Base-by-base conservation (phyloP, 2,113 vertebrate genomes). In the Passer montanus region DNA sequence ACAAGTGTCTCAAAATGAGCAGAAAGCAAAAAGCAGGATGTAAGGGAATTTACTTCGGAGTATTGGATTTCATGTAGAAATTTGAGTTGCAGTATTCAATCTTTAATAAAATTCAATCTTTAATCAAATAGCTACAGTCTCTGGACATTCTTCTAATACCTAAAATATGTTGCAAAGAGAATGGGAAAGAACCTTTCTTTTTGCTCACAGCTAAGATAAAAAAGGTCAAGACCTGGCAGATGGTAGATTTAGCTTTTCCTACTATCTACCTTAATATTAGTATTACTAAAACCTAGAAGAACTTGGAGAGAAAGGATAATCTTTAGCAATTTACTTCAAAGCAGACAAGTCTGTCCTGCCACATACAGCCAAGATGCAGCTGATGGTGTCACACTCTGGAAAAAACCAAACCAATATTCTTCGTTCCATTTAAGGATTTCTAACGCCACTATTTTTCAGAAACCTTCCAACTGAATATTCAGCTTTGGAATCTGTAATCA, bases 341-440 rank as follows among this genome's bases (percentile, higher is more conserved):
- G 44, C 47, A 23, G 55, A 28, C 20, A 59, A 70, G 22, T 43
- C 23, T 39, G 24, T 53, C 56, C 50, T 74, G 46, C 43, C 39
- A 50, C 1, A 2, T 24, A 35, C 0, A 4, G 39, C 37, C 0
- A 0, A 83, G 59, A 23, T 47, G 44, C 39, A 80, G n/a, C 37
- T 75, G 55, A 62, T 49, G 15, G 21, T 66, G 47, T 35, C 41
- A 55, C 26, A 31, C 31, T 14, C 11, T 16, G 44, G 27, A 26
- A 47, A 59, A 47, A 79, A 79, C 67, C 39, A 30, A 5, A 1
- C 6, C 50, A 83, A 35, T 3, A 10, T 81, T 80, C 56, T 3
- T 1, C 30, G 84, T 87, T 73, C 21, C 16, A 6, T 75, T 79
- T 17, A 52, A 75, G 33, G 39, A 64, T 52, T 93, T 75, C 35